Evolutionary conservation across 2,113 vertebrate genomes (phyloP), one percentile per base, ranked within the genome.

Genomic region (Merops nubicus): DNA sequence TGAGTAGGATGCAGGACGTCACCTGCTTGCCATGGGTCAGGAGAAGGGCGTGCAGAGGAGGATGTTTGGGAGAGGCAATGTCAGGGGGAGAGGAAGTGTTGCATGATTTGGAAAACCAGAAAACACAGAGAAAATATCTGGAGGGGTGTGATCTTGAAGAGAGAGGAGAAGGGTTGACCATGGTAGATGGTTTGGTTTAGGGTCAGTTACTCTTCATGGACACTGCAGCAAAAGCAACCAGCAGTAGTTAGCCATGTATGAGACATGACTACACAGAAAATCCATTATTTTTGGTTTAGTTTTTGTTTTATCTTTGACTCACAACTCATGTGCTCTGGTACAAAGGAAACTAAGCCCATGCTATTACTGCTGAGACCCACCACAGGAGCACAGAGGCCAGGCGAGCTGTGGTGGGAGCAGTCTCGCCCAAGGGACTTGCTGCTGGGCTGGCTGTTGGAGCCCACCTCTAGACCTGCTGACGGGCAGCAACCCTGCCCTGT

Each of bases 351-450:
- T 19, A 33, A 88, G 6, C 6, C 25, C 17, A 11, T 51, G 34
- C 22, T 70, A 15, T 48, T 83, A 22, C 67, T 63, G 42, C 31
- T 34, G 68, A 83, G 51, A 91, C 29, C 47, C 69, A 86, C 89
- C 60, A 9, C 8, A 56, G 18, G 40, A 54, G 28, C 67, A 23
- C 19, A 45, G 65, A 31, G 47, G 2, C 42, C 56, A 45, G 47
- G 51, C 0, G 3, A 65, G 11, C 54, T 63, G 29, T 70, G 59
- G 21, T 64, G 63, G 33, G n/a, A 69, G 4, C 0, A 0, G 22
- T 31, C 18, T 62, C 21, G 45, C 18, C 36, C 1, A 0, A 11
- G 18, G 23, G 17, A 62, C 15, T 19, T 75, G 48, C 7, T 0
- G 0, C 26, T 72, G 56, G 31, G 45, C 18, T 57, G 51, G 12